phyloP scores from a whole-genome alignment of 37 sponge, comb jelly and placozoan species.

The Diacarnus erythraeanus region DNA sequence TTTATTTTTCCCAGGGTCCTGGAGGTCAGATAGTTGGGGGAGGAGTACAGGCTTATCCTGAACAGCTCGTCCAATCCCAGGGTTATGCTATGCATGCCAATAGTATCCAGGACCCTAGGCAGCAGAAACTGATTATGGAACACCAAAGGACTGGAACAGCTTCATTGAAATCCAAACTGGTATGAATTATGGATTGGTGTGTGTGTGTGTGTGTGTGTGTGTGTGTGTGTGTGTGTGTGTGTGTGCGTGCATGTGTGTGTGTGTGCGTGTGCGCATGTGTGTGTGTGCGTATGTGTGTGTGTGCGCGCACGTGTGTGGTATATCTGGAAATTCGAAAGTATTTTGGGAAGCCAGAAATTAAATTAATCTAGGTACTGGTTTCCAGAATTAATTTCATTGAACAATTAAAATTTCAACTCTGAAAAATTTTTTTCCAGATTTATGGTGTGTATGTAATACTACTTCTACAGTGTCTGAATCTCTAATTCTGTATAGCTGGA shows the following conservation, averaged over 20 bases:
- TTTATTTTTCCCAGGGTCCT: neutral
- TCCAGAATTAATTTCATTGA: too few relatives aligned
- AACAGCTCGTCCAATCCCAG: neutral
- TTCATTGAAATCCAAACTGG: neutral
- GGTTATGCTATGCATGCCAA: neutral
- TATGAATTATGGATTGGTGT: slow-evolving; percentile 13
- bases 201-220: neutral
- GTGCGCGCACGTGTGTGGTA: too few relatives aligned
- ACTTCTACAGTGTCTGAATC: too few relatives aligned
- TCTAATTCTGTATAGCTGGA: too few relatives aligned
- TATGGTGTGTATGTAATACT: too few relatives aligned
- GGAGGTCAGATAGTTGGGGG: slow-evolving; percentile 5
- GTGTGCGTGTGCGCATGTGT: slow-evolving; percentile 41
- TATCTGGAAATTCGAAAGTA: too few relatives aligned
- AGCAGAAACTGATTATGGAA: neutral
- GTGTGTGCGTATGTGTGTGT: neutral
- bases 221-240: slow-evolving; percentile 38
- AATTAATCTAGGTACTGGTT: too few relatives aligned
- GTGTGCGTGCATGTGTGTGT: slow-evolving; percentile 55
- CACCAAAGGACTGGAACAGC: neutral
- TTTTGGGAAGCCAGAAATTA: too few relatives aligned
- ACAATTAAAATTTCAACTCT: too few relatives aligned
- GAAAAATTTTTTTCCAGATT: too few relatives aligned
- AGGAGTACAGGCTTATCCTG: neutral
- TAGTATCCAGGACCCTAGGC: slow-evolving; percentile 1